Evolutionary conservation across 2,113 vertebrate genomes (phyloP), one percentile per base, ranked within the genome.

Genomic region (Nothoprocta perdicaria): DNA sequence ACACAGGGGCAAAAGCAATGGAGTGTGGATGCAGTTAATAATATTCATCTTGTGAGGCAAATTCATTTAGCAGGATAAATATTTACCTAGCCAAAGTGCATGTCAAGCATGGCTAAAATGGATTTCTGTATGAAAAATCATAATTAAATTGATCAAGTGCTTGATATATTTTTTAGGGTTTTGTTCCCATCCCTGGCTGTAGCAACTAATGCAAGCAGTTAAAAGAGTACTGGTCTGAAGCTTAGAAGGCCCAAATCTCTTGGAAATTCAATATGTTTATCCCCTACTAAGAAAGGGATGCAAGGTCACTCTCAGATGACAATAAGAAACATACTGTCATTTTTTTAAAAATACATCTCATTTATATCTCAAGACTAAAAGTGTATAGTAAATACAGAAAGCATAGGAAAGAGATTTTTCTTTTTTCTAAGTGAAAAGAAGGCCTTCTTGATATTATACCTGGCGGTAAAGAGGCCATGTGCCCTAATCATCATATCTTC

Each of bases 1-100:
- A 81, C 8, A 8, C 14, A 33, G 31, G 38, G 11, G 15, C 8
- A 61, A 65, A 16, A 40, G 24, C 8, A 68, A 3, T n/a, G 24
- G 29, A 55, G 57, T 33, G 16, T 31, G 31, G n/a, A 33, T 80
- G 21, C 12, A 84, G 35, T 15, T 67, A 68, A 0, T 5, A 38
- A 55, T 50, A 58, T 81, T 82, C 21, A 78, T 4, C 13, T 87
- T 45, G 33, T 48, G 45, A 15, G 81, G 26, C 31, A 77, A 91
- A 71, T 81, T 5, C n/a, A 72, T 55, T 86, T 75, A 78, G 12
- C 14, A 75, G 18, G 29, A 12, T 84, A 79, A 88, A 90, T 84
- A 68, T 79, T 89, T 92, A 63, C 31, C 22, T 73, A n/a, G 4
- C 29, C 14, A 35, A 72, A 91, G 50, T n/a, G 15, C 53, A 22